Base-by-base conservation (phyloP, 2,888 invertebrate genomes). In the Cosmorhoe ocellata region DNA sequence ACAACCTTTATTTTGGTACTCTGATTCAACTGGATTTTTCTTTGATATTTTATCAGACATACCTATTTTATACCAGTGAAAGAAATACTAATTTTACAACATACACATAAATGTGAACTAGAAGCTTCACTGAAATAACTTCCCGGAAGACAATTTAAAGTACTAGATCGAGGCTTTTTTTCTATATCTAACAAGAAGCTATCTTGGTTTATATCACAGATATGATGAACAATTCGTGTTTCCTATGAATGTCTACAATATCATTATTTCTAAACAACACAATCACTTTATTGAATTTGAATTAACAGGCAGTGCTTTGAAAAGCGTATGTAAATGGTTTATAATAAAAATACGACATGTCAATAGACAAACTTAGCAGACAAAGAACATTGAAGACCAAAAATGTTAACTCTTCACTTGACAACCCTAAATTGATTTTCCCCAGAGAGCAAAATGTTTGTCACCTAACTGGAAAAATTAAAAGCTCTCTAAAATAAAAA, bases 401-500 rank as follows among this genome's bases (percentile, higher is more conserved):
- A 70, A 67, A 64, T 46, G 38, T 60, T 51, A 69, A 85, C 90
- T 89, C 90, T 90, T 90, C 90, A 90, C 90, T 76, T 84, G 86
- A 90, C 64, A 81, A 86, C 88, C 88, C 80, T 64, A 74, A 77
- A 64, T 40, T 18, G 12, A 71, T 63, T 64, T 64, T 66, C 76
- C 84, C 88, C 80, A 66, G 79, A 85, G 87, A 85, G 84, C 80
- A 71, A 68, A 74, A 69, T 64, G 63, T 66, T 68, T 64, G 53
- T 68, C 71, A 53, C 53, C 53, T 61, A 61, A 72, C 58, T 50
- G 33, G 51, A 65, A 72, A 79, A 79, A 68, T 66, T 52, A 66
- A 75, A 73, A 65, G 70, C 81, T 74, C 84, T 78, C 79, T 64
- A 61, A 72, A 70, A 63, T 47, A 60, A 64, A 39, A 59, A 46